Base-by-base conservation (phyloP, 2,797 vertebrate genomes). In the Pipistrellus kuhlii region DNA sequence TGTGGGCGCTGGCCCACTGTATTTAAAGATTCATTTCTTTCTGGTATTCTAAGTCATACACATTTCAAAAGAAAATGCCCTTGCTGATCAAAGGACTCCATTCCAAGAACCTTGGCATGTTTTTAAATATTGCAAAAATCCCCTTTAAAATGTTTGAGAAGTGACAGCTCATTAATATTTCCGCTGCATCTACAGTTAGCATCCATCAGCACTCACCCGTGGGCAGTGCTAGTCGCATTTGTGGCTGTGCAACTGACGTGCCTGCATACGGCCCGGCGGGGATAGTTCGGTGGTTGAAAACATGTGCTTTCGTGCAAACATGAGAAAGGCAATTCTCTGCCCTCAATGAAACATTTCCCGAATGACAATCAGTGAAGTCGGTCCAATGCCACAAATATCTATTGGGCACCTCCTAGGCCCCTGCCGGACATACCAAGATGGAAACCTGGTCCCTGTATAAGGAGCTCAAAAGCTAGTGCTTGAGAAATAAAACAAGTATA, bases 151-250 rank as follows among this genome's bases (percentile, higher is more conserved):
- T 21, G 72, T 83, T 90, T 87, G 32, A 93, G 88, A 78, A 64
- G 90, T 53, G 94, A 95, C 94, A 94, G 91, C 85, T 90, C 87
- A 89, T 97, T 95, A 94, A 94, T 94, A 96, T 94, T 76, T 94
- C 78, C 4, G 0, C 81, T 2, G 48, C 76, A 92, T 86, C 93
- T 55, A 78, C 23, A 27, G 95, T 84, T 77, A 71, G 59, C 85
- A 85, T 96, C 91, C 64, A 78, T 95, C 95, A 90, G 75, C 77
- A 48, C 59, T 93, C 83, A 85, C 81, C 44, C 20, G 4, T 51
- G 86, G 85, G 93, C 55, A 80, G 92, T 17, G 44, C 84, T 38
- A 46, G 82, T 94, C 90, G 93, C 53, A 81, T 80, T 17, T 59
- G 14, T 21, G 92, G 82, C 66, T 88, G 77, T 32, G 66, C 87